Base-by-base conservation (phyloP, 2,797 vertebrate genomes). In the Poecile montanus region DNA sequence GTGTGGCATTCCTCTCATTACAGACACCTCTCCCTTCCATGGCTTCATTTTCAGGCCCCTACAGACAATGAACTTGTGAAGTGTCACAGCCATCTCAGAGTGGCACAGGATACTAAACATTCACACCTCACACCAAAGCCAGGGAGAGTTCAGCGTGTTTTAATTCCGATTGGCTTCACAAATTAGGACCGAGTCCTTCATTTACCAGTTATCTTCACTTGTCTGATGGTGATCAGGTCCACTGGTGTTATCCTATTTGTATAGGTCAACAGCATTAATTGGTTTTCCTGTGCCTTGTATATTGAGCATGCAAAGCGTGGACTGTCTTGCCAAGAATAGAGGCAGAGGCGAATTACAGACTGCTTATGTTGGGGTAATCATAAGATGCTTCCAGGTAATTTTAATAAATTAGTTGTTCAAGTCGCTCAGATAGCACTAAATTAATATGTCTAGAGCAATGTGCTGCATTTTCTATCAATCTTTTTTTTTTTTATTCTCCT, bases 361-460 rank as follows among this genome's bases (percentile, higher is more conserved):
- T 93, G 93, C 96, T 96, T 93, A 82, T 95, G 90, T 94, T 95
- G 91, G 79, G 77, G 86, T 96, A 97, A 96, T 97, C 95, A 92
- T 97, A 94, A 96, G 92, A 96, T 91, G 95, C 91, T 97, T 94
- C 56, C 79, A 96, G 89, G 93, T 95, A 94, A 95, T 95, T 91
- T 94, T 95, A 95, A 95, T 80, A 95, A 82, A 95, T 92, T 88
- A 95, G 95, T 95, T 90, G 76, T 84, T 95, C 85, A 77, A 95
- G 88, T 91, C 82, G 66, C 81, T 96, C 95, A 91, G 92, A 94
- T 95, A 96, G 89, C 74, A 87, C 91, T 93, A 91, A 95, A 94
- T 95, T 91, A 96, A 88, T 71, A 85, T 81, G 89, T 97, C 94
- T 91, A 86, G 75, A 85, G 92, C 93, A 95, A 95, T 78, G 85